Percentiles rank a stretch among this genome's conserved stretches.
Conservation (phyloP, 2,113 vertebrate species). For the Rhinolophus sinicus region DNA sequence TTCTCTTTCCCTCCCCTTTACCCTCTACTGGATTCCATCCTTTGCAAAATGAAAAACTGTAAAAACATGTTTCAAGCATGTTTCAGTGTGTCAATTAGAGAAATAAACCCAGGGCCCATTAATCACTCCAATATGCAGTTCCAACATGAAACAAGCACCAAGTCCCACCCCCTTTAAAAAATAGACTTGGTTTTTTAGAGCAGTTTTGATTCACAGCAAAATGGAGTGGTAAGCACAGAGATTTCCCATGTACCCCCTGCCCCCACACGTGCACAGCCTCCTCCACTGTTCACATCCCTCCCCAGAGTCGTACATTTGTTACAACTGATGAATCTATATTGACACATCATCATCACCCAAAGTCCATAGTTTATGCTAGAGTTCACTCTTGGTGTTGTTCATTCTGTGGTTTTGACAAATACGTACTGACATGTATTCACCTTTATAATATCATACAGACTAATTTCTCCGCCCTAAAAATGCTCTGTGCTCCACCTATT, state of each 20-base stretch:
- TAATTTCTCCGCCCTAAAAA: neutral
- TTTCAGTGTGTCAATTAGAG: neutral
- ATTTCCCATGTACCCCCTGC: neutral
- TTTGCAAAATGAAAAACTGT: constrained; percentile 23
- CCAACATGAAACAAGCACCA: constrained; percentile 7
- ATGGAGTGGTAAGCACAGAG: neutral
- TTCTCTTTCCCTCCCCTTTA: neutral
- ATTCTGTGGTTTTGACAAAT: constrained; percentile 43
- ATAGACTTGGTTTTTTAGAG: neutral
- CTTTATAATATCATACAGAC: neutral
- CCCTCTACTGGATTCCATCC: neutral
- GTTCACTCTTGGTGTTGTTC: neutral
- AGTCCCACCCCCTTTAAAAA: neutral
- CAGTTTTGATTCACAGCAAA: neutral
- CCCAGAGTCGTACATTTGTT: neutral
- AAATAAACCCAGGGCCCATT: neutral
- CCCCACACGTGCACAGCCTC: neutral
- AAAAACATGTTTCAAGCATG: constrained; percentile 1
- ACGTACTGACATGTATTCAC: neutral
- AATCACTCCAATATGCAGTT: constrained; percentile 14
- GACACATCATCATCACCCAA: neutral
- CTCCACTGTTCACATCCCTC: neutral
- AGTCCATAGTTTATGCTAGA: neutral
- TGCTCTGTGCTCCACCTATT: neutral
- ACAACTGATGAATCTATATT: neutral